phyloP scores from a whole-genome alignment of 1,140 invertebrate species.

The Pseudomyrmex cubaensis region DNA sequence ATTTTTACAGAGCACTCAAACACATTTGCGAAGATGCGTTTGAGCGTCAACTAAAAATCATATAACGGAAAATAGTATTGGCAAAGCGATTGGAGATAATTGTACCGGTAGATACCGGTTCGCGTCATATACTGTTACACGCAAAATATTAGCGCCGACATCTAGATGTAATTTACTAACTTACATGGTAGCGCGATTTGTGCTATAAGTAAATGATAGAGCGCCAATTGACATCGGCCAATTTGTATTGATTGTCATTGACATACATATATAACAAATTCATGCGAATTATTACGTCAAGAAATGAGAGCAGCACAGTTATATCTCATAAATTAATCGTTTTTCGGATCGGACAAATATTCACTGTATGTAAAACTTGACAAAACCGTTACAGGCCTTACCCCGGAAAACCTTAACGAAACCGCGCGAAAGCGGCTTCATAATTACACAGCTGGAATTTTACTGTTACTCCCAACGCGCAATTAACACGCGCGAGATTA shows the following conservation, averaged over 20 bases:
- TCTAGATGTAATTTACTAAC: conserved; percentile 10
- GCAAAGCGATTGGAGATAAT: not conserved
- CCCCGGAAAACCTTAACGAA: conserved; percentile 7
- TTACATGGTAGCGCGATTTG: conserved; percentile 16
- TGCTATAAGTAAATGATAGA: conserved; percentile 44
- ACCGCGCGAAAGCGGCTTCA: conserved; percentile 16
- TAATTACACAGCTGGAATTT: conserved; percentile 29
- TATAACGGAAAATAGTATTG: not conserved
- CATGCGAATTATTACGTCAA: not conserved
- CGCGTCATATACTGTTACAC: not conserved
- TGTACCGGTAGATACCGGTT: not conserved
- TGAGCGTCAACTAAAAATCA: conserved; percentile 17
- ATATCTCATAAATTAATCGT: conserved; percentile 7
- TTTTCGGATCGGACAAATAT: not conserved
- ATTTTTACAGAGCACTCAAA: not conserved
- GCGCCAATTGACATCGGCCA: not conserved
- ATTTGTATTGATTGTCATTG: conserved; percentile 16
- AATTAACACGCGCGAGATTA: conserved; percentile 42
- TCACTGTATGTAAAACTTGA: not conserved
- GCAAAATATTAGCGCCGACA: conserved; percentile 1
- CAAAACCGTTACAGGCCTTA: conserved; percentile 18
- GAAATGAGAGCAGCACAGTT: conserved; percentile 19
- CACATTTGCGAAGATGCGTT: no score
- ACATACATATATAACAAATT: conserved; percentile 36
- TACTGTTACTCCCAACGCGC: conserved; percentile 30